These are phyloP conservation scores for Heliothis peltigera DNA, from an alignment of 2,888 invertebrate species.

Conservation along the genomic window DNA sequence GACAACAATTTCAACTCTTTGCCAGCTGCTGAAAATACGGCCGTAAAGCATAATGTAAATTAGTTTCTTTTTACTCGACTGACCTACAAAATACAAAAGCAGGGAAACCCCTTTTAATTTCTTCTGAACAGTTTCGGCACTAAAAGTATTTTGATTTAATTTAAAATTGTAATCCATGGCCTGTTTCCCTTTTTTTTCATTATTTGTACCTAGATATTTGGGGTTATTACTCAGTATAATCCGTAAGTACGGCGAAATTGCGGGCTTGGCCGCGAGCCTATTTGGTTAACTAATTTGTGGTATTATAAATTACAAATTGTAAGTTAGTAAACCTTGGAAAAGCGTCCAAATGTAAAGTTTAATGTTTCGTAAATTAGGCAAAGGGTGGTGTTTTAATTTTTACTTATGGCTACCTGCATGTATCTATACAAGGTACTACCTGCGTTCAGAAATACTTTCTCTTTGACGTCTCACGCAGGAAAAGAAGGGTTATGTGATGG, in stretches of 20 bases:
- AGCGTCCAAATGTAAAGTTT: slow-evolving; percentile 35
- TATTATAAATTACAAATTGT: slow-evolving; percentile 54
- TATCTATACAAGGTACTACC: slow-evolving; percentile 12
- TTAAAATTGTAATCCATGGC: slow-evolving; percentile 44
- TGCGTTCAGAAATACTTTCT: slow-evolving; percentile 24
- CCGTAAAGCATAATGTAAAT: slow-evolving; percentile 52
- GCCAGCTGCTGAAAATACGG: slow-evolving; percentile 24
- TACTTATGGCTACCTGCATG: background rate
- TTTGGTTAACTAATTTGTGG: slow-evolving; percentile 60
- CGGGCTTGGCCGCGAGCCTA: slow-evolving; percentile 50
- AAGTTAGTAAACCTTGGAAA: slow-evolving; percentile 43
- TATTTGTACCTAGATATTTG: slow-evolving; percentile 38
- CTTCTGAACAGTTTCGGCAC: slow-evolving; percentile 23
- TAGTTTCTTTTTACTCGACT: slow-evolving; percentile 41
- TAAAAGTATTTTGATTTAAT: slow-evolving; percentile 36
- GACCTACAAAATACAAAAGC: slow-evolving; percentile 39
- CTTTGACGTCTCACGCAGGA: slow-evolving; percentile 39
- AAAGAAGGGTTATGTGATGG: slow-evolving; percentile 28
- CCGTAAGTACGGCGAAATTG: slow-evolving; percentile 41
- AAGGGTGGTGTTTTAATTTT: slow-evolving; percentile 11
- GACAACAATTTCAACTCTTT: slow-evolving; percentile 25
- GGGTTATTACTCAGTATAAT: slow-evolving; percentile 41
- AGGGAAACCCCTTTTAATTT: slow-evolving; percentile 35
- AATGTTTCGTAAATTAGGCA: slow-evolving; percentile 43
- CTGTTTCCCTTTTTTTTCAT: slow-evolving; percentile 37